Percentiles rank a stretch among this genome's conserved stretches.
These are phyloP conservation scores for Aspidiotus destructor DNA, from an alignment of 2,888 invertebrate species.

Conservation along the genomic window DNA sequence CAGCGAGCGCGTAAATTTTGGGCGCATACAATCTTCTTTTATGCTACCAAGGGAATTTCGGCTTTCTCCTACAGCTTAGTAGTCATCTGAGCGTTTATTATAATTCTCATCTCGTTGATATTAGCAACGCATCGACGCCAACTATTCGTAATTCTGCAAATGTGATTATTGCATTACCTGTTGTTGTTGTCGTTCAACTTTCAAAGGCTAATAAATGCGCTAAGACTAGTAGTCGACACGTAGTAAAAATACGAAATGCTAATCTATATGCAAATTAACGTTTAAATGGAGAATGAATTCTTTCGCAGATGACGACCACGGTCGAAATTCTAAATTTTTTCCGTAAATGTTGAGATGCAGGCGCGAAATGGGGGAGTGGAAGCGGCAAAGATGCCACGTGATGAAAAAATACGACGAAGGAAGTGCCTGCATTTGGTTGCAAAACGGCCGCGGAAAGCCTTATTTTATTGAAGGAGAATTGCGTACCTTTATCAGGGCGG, in stretches of 20 bases:
- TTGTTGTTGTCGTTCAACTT: background rate
- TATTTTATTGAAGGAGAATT: conserved; percentile 1
- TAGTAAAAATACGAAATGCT: background rate
- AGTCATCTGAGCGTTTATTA: background rate
- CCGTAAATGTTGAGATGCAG: no score
- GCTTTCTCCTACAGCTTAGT: conserved; percentile 1
- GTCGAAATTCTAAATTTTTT: background rate
- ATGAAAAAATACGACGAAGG: background rate
- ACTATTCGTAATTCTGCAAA: background rate
- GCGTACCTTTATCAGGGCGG: background rate
- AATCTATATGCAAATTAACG: conserved; percentile 2
- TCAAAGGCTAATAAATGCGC: background rate
- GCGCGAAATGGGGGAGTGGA: no score
- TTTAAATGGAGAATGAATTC: background rate
- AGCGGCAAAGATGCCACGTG: background rate
- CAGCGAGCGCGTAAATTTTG: background rate
- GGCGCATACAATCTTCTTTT: background rate
- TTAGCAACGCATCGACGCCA: conserved; percentile 2
- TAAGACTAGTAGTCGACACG: background rate
- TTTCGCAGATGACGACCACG: background rate
- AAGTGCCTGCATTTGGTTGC: background rate
- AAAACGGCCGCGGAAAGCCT: background rate
- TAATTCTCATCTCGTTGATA: background rate
- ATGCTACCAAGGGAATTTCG: background rate
- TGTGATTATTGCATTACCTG: conserved; percentile 2